Conservation (phyloP, 2,797 vertebrate genomes). For the Mycteria americana region DNA sequence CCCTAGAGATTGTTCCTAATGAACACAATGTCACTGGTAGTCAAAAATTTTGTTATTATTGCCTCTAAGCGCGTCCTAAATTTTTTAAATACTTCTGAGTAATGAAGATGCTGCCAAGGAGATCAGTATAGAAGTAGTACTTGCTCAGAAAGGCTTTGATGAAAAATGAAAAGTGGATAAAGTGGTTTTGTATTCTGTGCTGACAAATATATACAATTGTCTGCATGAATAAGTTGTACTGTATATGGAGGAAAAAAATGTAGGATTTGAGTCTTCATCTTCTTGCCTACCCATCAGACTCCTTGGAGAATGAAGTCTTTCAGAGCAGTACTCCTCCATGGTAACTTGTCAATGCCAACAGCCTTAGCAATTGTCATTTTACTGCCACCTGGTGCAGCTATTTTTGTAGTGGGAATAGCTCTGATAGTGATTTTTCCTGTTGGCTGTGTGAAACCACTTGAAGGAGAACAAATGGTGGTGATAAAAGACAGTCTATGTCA, state of each 20-base stretch:
- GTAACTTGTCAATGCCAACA: background rate
- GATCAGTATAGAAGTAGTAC: background rate
- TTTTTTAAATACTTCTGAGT: background rate
- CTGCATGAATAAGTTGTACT: background rate
- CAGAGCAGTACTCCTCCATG: background rate
- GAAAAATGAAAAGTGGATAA: background rate
- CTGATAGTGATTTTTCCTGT: background rate
- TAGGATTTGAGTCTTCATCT: background rate
- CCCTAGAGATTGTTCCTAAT: background rate
- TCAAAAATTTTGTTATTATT: background rate
- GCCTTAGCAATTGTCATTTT: background rate
- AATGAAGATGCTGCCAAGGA: background rate
- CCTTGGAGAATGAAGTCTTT: background rate
- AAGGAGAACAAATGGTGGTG: background rate
- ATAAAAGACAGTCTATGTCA: background rate
- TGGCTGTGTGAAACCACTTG: background rate
- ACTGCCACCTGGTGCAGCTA: background rate
- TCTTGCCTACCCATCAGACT: background rate
- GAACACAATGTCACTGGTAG: background rate
- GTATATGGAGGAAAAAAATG: fast-evolving
- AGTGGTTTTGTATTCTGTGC: background rate
- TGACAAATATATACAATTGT: background rate
- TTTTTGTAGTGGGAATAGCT: background rate
- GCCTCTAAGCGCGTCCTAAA: background rate
- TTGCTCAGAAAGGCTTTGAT: background rate